Conservation (phyloP, 2,113 vertebrate species). For the Ranitomeya variabilis region DNA sequence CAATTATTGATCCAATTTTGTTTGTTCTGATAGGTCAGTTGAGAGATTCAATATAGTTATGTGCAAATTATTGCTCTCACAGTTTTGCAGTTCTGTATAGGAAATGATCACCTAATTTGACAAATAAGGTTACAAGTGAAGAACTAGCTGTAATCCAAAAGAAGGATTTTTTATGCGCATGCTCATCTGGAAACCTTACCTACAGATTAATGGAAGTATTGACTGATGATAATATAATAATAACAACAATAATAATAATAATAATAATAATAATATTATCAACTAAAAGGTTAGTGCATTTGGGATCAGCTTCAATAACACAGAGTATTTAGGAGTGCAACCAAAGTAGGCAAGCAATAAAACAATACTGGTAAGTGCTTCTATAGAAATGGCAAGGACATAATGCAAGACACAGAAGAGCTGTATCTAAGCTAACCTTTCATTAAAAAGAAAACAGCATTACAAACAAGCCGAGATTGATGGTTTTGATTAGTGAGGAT, state of each 20-base stretch:
- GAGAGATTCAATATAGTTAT: neutral
- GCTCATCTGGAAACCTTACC: neutral
- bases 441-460: constrained; percentile 16
- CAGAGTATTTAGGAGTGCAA: neutral
- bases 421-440: constrained; percentile 11
- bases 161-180: neutral
- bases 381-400: constrained; percentile 10
- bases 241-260: no score
- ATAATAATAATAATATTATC: neutral
- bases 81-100: neutral
- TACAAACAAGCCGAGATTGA: neutral
- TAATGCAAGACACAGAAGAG: neutral
- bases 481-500: constrained; percentile 16
- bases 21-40: neutral
- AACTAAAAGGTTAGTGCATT: neutral
- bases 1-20: neutral
- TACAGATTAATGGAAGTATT: neutral
- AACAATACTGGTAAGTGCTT: neutral
- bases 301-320: neutral
- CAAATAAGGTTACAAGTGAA: neutral
- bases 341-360: neutral
- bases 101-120: neutral
- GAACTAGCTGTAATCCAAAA: neutral
- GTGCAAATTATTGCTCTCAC: neutral
- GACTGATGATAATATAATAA: neutral